Evolutionary conservation across 2,888 invertebrate genomes (phyloP).

Genomic region (Octodonta nipae): DNA sequence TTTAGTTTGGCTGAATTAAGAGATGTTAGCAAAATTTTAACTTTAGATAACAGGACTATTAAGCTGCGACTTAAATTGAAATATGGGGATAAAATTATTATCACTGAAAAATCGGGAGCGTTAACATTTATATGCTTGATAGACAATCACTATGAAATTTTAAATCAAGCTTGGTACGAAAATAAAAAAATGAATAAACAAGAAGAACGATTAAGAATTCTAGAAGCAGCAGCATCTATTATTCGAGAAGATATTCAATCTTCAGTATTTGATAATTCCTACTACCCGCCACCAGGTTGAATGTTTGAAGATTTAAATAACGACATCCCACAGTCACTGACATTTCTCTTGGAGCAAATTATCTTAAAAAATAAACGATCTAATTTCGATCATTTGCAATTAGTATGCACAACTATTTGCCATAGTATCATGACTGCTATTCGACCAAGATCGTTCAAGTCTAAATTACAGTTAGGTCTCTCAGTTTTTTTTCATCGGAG

Average conservation of each 20-base stretch:
- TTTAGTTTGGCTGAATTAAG: slow-evolving; percentile 17
- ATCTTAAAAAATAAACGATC: slow-evolving; percentile 22
- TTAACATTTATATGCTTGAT: slow-evolving; percentile 7
- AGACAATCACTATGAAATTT: slow-evolving; percentile 3
- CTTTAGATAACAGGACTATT: slow-evolving; percentile 20
- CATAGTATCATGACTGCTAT: slow-evolving; percentile 17
- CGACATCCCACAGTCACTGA: slow-evolving; percentile 21
- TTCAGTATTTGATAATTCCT: slow-evolving; percentile 3
- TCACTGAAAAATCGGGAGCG: slow-evolving; percentile 17
- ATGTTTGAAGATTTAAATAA: slow-evolving; percentile 23
- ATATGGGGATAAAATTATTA: slow-evolving; percentile 25
- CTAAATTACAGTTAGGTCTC: no score
- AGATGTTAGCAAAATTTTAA: slow-evolving; percentile 17
- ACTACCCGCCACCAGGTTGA: slow-evolving; percentile 20
- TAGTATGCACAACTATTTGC: slow-evolving; percentile 14
- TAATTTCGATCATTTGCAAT: slow-evolving; percentile 18
- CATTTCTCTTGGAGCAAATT: slow-evolving; percentile 19
- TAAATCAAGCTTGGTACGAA: slow-evolving; percentile 4
- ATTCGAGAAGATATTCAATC: slow-evolving; percentile 2
- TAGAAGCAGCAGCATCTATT: slow-evolving; percentile 2
- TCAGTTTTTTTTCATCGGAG: slow-evolving; percentile 15
- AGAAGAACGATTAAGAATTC: slow-evolving; percentile 3
- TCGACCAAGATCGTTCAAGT: slow-evolving; percentile 18
- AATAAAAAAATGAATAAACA: slow-evolving; percentile 1
- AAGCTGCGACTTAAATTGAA: slow-evolving; percentile 21